phyloP scores from a whole-genome alignment of 23 tunicate genomes.

The Aplidium turbinatum region DNA sequence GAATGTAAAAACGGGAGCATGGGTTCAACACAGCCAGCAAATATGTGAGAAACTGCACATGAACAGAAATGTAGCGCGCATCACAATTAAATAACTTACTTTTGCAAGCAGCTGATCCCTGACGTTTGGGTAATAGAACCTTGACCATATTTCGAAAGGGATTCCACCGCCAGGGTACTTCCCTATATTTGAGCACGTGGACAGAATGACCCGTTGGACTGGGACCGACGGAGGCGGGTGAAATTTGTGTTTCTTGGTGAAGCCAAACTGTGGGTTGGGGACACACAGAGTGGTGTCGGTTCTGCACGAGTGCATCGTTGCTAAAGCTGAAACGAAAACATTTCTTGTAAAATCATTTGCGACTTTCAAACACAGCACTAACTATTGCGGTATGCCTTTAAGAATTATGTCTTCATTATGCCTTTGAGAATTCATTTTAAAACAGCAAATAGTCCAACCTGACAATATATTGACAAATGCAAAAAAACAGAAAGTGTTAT shows the following conservation, averaged over 20 bases:
- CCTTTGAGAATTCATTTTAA: too few relatives aligned
- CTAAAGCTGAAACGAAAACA: slow-evolving; percentile 19
- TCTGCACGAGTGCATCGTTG: slow-evolving; percentile 49
- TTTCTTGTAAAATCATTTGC: neutral
- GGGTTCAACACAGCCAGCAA: too few relatives aligned
- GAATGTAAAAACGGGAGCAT: too few relatives aligned
- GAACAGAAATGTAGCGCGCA: too few relatives aligned
- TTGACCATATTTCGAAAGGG: slow-evolving; percentile 81
- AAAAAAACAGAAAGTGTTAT: too few relatives aligned
- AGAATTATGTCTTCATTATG: too few relatives aligned
- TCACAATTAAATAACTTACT: too few relatives aligned
- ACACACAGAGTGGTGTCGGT: slow-evolving; percentile 66
- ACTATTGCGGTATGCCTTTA: too few relatives aligned
- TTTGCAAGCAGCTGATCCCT: slow-evolving; percentile 81
- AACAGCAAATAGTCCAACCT: too few relatives aligned
- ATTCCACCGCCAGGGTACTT: slow-evolving; percentile 58
- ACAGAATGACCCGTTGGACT: slow-evolving; percentile 44
- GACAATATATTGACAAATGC: too few relatives aligned
- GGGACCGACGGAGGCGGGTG: slow-evolving; percentile 66
- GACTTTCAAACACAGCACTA: neutral
- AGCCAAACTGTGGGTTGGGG: slow-evolving; percentile 63
- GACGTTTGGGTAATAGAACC: slow-evolving; percentile 68
- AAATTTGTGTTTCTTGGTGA: slow-evolving; percentile 39
- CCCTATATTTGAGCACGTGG: slow-evolving; percentile 50
- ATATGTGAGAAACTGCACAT: too few relatives aligned